A percentile compares a stretch with the other conserved stretches of the same genome.
Evolutionary conservation across 2,797 vertebrate species (phyloP).

Genomic region (Mastacembelus armatus): DNA sequence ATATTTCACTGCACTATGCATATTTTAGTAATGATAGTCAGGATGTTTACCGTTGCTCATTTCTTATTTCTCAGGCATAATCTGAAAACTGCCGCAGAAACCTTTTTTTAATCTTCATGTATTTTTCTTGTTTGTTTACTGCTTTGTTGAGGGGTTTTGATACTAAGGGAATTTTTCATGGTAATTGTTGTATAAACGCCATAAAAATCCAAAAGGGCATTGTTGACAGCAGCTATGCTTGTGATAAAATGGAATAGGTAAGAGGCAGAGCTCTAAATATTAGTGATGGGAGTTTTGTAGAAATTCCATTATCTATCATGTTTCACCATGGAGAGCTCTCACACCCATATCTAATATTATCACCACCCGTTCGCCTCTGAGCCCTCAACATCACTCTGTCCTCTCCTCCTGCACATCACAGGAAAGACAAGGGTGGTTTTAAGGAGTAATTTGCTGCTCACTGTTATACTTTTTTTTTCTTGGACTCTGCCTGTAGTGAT

Average conservation of each 20-base stretch:
- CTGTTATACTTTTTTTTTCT: constrained; percentile 50
- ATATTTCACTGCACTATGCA: background rate
- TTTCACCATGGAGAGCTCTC: constrained; percentile 65
- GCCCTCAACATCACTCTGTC: constrained; percentile 62
- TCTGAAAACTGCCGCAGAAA: background rate
- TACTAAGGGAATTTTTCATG: constrained; percentile 25
- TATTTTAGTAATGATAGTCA: background rate
- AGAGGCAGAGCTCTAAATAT: constrained; percentile 46
- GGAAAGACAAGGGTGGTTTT: constrained; percentile 67
- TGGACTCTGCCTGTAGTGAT: constrained; percentile 53
- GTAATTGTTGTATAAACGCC: constrained; percentile 38
- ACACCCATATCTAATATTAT: constrained; percentile 59
- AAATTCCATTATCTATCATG: constrained; percentile 56
- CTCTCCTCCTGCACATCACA: constrained; percentile 58
- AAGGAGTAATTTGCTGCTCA: constrained; percentile 68
- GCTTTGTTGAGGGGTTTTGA: constrained; percentile 30
- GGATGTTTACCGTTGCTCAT: background rate
- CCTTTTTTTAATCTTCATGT: background rate
- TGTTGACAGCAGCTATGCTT: constrained; percentile 36
- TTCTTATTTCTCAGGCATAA: background rate
- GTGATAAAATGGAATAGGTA: constrained; percentile 50
- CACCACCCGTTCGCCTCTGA: constrained; percentile 39
- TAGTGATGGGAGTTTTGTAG: constrained; percentile 54
- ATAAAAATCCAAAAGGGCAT: constrained; percentile 42
- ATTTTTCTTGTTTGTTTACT: constrained; percentile 7